Evolutionary conservation across 2,888 invertebrate genomes (phyloP), one percentile per base, ranked within the genome.

Genomic region (Drosophila leonis): DNA sequence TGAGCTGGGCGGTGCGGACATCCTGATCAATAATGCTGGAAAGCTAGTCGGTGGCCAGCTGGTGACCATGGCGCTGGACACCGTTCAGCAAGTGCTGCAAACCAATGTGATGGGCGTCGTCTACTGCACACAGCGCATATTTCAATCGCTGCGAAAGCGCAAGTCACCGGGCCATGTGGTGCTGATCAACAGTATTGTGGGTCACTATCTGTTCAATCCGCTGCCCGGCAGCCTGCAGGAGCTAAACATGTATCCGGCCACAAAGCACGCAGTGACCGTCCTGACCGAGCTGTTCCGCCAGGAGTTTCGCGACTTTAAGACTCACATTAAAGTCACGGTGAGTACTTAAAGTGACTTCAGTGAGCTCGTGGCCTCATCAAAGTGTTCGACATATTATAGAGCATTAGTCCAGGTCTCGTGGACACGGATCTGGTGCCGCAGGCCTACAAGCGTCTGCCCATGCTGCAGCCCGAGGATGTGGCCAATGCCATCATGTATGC

Each of bases 21-120:
- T 95, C 2, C 92, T 95, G 49, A 87, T 95, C 4, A 95, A 95
- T 78, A 95, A 94, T 85, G 95, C 95, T 1, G 95, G 94, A 2
- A 83, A 94, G 15, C 35, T 74, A 0, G 46, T 65, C 7, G 66
- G 56, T 1, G 91, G 92, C 0, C 83, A 84, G 51, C 27, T 91
- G 66, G 44, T 82, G 4, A 86, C 78, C 13, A 71, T 86, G 75
- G 15, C 78, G 4, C 63, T 86, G 66, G 82, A 73, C 0, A 62
- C 51, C 1, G 65, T 90, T 27, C 81, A 90, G 44, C 77, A 92
- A 51, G 84, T 93, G 1, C 80, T 94, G 13, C 94, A 94, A 71
- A 92, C 92, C 13, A 94, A 94, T 75, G 67, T 94, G 0, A 93
- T 91, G 75, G 94, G 93, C 1, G 80, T 92, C 7, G 85, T 94